Percentiles rank a stretch among this genome's conserved stretches.
These are phyloP conservation scores for Blera fallax DNA, from an alignment of 2,888 invertebrate genomes.

Conservation along the genomic window DNA sequence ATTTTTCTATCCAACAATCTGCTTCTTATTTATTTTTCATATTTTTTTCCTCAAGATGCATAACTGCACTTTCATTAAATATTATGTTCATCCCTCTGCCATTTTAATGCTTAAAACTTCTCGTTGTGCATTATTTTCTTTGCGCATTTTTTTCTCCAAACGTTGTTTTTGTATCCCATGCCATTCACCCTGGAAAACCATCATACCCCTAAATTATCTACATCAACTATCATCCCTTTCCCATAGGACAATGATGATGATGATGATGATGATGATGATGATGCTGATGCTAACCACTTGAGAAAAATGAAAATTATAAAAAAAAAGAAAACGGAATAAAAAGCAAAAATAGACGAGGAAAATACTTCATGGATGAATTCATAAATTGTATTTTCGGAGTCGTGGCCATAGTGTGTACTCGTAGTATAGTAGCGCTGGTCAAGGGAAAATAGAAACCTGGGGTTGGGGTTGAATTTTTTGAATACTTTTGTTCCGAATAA, in stretches of 20 bases:
- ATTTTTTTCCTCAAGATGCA: background rate
- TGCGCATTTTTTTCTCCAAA: background rate
- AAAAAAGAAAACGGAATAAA: background rate
- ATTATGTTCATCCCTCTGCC: background rate
- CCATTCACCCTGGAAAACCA: slow-evolving; percentile 45
- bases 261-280: too few species aligned
- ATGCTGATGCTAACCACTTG: slow-evolving; percentile 57
- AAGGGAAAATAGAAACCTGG: slow-evolving; percentile 21
- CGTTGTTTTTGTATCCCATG: slow-evolving; percentile 17
- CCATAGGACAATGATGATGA: slow-evolving; percentile 44
- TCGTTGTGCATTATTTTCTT: background rate
- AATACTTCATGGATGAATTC: slow-evolving; percentile 67
- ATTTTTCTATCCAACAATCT: background rate
- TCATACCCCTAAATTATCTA: slow-evolving; percentile 44
- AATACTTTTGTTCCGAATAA: slow-evolving; percentile 62
- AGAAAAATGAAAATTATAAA: slow-evolving; percentile 53
- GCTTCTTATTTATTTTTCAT: background rate
- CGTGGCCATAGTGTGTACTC: slow-evolving; percentile 13
- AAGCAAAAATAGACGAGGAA: slow-evolving; percentile 13
- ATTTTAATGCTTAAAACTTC: background rate
- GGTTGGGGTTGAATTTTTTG: slow-evolving; percentile 39
- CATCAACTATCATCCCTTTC: slow-evolving; percentile 48
- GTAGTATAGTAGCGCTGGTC: slow-evolving; percentile 21
- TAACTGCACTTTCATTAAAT: slow-evolving; percentile 2
- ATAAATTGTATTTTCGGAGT: slow-evolving; percentile 57